Evolutionary conservation across 2,797 vertebrate genomes (phyloP), one percentile per base, ranked within the genome.

Genomic region (Darevskia nairensis): DNA sequence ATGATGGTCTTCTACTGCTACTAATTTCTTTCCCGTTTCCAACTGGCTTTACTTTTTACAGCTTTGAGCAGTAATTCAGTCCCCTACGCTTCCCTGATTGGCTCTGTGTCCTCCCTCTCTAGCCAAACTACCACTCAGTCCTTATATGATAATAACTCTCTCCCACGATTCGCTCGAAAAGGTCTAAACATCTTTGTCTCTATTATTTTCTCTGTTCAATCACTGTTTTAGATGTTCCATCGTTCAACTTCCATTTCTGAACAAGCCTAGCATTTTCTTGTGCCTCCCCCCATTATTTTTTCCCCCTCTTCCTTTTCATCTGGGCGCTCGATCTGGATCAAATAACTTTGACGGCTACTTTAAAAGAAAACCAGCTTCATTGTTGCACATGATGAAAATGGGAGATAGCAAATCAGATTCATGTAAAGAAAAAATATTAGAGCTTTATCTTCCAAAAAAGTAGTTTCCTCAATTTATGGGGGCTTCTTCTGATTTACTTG

Each of bases 281-380:
- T 97, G 95, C 95, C 92, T 96, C 95, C 68, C n/a, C 50, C 50
- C 13, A 15, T 50, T 78, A 55, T 59, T 32, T 19, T 21, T 44
- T 13, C 3, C 50, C 50, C 50, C 50, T 55, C 13, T 15, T 15
- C 50, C 50, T 59, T 35, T 96, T 92, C 97, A 97, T 94, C 93
- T 97, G 98, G 98, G 98, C 94, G 96, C 98, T 98, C 97, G 96
- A 98, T 98, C 97, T 98, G 97, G 97, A 96, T 94, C 93, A 95
- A 79, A 90, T 95, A 89, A 86, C 39, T 82, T 86, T 90, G 93
- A 88, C 93, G 92, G 80, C 82, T 77, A 77, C 84, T 77, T 80
- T 41, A 46, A 55, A 89, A 88, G 69, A 59, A 90, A 89, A 95
- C 92, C 88, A 89, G 77, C 69, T 9, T 89, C 87, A 95, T 82